Base-by-base conservation (phyloP, 2,797 vertebrate species). In the Falco peregrinus region DNA sequence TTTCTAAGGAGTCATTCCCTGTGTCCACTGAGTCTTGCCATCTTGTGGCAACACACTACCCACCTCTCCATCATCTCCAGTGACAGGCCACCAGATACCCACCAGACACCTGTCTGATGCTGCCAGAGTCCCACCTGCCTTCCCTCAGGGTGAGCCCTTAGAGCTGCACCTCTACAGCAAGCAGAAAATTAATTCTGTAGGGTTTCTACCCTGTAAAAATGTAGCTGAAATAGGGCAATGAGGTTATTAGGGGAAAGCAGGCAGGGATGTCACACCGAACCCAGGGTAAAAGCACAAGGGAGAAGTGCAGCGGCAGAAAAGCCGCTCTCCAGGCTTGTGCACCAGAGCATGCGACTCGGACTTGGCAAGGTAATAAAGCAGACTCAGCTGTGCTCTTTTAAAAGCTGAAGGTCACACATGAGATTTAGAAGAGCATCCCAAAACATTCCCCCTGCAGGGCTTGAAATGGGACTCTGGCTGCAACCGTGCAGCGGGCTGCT, bases 11-110 rank as follows among this genome's bases (percentile, higher is more conserved):
- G 31, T 19, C 54, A 11, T 16, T 57, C 13, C 50, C 47, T 56
- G n/a, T 2, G 0, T 31, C 28, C 10, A 17, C 14, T 0, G 7
- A 63, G 22, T 25, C 50, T 60, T 25, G 25, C 28, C 61, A 28
- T 13, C 21, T n/a, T 8, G 24, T 25, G 45, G 35, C 47, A 63
- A 51, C 8, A 43, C 15, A 43, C 28, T 16, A 47, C 61, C 14
- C 19, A 83, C 13, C 26, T 91, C 54, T 57, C 29, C 74, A 43
- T 35, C 19, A 13, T 5, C 26, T 39, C 59, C n/a, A 11, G 24
- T n/a, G 60, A 73, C 4, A 12, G 75, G 35, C 28, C 60, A 80
- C 21, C 39, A 59, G 10, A 63, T 8, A 39, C 39, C 39, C 37
- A 37, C 37, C 37, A 37, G 37, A 39, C 11, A 43, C 43, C 43